Base-by-base conservation (phyloP, 2,797 vertebrate genomes). In the Myotis findleyi region DNA sequence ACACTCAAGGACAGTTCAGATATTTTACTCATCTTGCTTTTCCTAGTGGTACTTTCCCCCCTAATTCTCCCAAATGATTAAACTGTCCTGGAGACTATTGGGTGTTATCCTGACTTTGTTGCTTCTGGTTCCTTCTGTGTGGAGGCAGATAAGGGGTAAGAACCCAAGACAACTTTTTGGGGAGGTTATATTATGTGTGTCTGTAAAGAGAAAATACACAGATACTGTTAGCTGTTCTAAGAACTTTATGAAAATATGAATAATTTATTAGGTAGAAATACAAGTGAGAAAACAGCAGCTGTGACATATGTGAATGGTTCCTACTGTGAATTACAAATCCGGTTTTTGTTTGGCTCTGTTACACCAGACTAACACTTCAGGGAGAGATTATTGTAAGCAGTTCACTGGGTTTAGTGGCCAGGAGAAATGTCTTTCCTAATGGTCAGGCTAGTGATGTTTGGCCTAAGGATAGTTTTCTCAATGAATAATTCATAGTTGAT, bases 401-500 rank as follows among this genome's bases (percentile, higher is more conserved):
- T 87, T 93, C 86, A 96, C 93, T 87, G 49, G 93, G 53, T 25
- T 97, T 91, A 85, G 69, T 94, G 94, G 73, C 47, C 89, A 92
- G 93, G 93, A 97, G 87, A 97, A 97, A 97, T 88, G 7, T 87
- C 96, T 97, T 97, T 85, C 72, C 44, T 97, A 96, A 97, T 80
- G 93, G 81, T 95, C 89, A 92, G 88, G 97, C 66, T 97, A 95
- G 80, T 97, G 95, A 97, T 92, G 41, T 62, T 95, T 30, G 91
- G 79, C 87, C 91, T 92, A 95, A 92, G 83, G 95, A 97, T 89
- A 93, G 84, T 95, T 97, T 96, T 97, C 94, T 93, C 97, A 97
- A 97, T 97, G 97, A 97, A 96, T 97, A 97, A 96, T 95, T 98
- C 96, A 97, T 33, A 96, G 66, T 83, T 93, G 77, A 81, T 64